Percentiles rank a stretch among this genome's conserved stretches.
Conservation (phyloP, 2,113 vertebrate genomes). For the Chlamydotis undulata region DNA sequence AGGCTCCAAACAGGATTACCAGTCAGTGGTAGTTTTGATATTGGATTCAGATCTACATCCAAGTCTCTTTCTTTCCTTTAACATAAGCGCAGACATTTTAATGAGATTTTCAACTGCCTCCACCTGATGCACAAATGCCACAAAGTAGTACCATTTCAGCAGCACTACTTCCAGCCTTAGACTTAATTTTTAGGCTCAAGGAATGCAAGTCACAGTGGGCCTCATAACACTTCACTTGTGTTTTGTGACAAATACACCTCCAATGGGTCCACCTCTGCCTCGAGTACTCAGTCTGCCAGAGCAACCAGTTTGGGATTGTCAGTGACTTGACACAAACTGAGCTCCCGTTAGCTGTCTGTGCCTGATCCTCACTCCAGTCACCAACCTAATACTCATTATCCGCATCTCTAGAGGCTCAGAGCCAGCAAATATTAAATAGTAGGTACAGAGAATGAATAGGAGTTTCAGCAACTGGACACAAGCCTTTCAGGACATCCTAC, state of each 20-base stretch:
- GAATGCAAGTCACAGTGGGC: not conserved
- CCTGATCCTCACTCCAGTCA: not conserved
- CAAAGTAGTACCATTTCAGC: not conserved
- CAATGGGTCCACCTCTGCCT: not conserved
- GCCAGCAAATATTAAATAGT: not conserved
- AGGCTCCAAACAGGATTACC: not conserved
- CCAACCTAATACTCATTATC: not conserved
- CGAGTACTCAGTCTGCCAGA: not conserved
- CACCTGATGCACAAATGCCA: not conserved
- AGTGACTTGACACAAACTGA: not conserved
- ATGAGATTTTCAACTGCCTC: not conserved
- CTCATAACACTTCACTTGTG: not conserved
- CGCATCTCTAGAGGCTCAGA: not conserved
- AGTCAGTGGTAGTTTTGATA: not conserved
- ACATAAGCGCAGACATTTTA: not conserved
- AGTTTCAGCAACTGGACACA: accelerated
- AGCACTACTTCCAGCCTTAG: not conserved
- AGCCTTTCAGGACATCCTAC: not conserved
- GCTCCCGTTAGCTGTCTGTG: not conserved
- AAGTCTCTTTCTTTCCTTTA: not conserved
- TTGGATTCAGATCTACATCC: not conserved
- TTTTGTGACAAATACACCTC: not conserved
- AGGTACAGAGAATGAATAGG: not conserved
- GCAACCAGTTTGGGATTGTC: not conserved
- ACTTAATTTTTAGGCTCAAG: not conserved